A percentile compares a stretch with the other conserved stretches of the same genome.
phyloP scores from a whole-genome alignment of 2,113 vertebrate genomes.

The Hymenochirus boettgeri region DNA sequence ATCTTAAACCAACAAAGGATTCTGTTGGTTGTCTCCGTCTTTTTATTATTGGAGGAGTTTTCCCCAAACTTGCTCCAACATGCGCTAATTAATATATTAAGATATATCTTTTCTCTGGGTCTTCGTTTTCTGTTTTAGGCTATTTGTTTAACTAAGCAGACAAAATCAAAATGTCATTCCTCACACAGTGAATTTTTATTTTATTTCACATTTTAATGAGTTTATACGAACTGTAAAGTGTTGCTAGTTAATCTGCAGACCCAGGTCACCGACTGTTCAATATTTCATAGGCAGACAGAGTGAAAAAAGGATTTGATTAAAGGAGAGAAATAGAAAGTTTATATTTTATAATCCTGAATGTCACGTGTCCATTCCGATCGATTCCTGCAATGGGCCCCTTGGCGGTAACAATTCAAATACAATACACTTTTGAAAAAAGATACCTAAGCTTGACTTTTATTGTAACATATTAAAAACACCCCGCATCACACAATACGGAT shows the following conservation, averaged over 20 bases:
- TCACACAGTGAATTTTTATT: neutral
- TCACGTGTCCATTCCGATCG: no score
- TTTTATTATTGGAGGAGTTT: neutral
- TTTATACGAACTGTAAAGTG: neutral
- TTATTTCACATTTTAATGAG: neutral
- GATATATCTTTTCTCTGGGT: neutral
- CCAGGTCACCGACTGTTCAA: neutral
- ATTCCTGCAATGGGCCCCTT: no score
- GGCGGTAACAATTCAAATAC: no score
- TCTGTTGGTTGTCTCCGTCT: neutral
- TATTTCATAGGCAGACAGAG: no score
- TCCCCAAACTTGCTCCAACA: neutral
- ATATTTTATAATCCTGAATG: no score
- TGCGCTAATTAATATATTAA: no score
- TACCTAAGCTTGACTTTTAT: no score
- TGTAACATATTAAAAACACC: no score
- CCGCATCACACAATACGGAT: no score
- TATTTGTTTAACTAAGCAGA: slow-evolving; percentile 9
- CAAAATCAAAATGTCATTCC: slow-evolving; percentile 8
- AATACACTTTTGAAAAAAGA: no score
- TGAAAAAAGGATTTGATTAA: no score
- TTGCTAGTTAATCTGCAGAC: neutral
- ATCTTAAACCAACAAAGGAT: neutral
- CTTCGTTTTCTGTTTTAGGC: slow-evolving; percentile 16
- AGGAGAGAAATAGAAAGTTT: no score